phyloP scores from a whole-genome alignment of 2,888 invertebrate genomes.

The Drosophila aldrichi region DNA sequence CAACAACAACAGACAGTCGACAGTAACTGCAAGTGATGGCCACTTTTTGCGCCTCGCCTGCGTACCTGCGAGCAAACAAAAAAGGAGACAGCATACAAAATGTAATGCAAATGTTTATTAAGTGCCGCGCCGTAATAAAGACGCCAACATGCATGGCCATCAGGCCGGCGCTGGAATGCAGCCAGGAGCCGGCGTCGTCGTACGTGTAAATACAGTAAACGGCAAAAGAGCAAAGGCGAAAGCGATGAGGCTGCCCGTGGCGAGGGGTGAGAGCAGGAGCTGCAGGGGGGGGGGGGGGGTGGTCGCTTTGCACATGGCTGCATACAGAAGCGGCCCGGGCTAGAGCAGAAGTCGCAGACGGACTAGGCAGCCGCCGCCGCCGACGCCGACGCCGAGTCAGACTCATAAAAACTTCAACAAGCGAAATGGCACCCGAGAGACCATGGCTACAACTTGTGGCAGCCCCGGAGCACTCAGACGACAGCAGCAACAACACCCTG shows the following conservation, averaged over 20 bases:
- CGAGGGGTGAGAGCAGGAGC: not conserved
- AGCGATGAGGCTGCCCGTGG: not conserved
- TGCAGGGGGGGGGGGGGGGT: not conserved
- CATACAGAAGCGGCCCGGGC: conserved; percentile 15
- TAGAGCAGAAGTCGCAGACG: conserved; percentile 5
- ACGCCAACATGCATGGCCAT: conserved; percentile 62
- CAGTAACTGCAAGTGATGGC: conserved; percentile 49
- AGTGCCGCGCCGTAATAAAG: conserved; percentile 76
- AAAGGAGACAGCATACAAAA: conserved; percentile 42
- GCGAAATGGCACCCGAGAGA: conserved; percentile 76
- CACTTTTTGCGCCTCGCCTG: conserved; percentile 20
- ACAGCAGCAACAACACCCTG: conserved; percentile 9
- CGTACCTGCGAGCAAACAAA: conserved; percentile 14
- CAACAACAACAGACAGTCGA: conserved; percentile 20
- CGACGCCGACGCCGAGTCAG: conserved; percentile 43
- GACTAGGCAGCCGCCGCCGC: conserved; percentile 2
- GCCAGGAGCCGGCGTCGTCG: conserved; percentile 53
- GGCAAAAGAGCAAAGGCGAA: conserved; percentile 11
- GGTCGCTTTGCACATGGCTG: conserved; percentile 37
- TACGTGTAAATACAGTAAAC: conserved; percentile 73
- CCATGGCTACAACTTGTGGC: conserved; percentile 72
- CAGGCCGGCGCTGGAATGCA: conserved; percentile 22
- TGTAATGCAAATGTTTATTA: conserved; percentile 77
- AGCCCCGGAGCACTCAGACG: conserved; percentile 45
- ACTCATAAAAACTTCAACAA: conserved; percentile 78